Percentiles rank a stretch among this genome's conserved stretches.
Conservation (phyloP, 2,888 invertebrate genomes). For the Clanis bilineata region DNA sequence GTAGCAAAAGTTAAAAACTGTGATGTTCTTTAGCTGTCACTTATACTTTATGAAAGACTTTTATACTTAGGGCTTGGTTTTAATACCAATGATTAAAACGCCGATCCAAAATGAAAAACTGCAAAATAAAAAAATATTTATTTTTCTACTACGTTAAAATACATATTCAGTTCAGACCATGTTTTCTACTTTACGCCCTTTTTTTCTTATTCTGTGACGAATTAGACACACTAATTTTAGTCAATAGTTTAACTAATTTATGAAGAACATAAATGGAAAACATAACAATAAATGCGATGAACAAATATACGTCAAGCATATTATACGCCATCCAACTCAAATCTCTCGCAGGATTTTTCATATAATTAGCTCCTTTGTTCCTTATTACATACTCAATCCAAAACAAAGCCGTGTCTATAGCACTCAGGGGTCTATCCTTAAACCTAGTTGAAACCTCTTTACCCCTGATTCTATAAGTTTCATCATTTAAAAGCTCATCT, state of each 20-base stretch:
- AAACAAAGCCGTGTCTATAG: constrained; percentile 75
- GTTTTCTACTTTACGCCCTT: constrained; percentile 20
- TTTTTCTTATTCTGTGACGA: constrained; percentile 19
- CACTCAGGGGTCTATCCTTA: constrained; percentile 77
- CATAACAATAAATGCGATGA: constrained; percentile 38
- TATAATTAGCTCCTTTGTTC: constrained; percentile 75
- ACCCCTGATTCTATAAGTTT: constrained; percentile 54
- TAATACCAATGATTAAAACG: too few species aligned
- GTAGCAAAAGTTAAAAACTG: too few species aligned
- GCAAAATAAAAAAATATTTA: too few species aligned
- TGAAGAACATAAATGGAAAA: constrained; percentile 22
- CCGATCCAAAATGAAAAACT: too few species aligned
- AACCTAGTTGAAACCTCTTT: constrained; percentile 67
- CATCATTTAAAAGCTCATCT: constrained; percentile 61
- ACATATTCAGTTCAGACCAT: too few species aligned
- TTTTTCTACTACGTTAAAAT: not conserved
- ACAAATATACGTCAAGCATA: constrained; percentile 70
- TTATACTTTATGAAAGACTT: too few species aligned
- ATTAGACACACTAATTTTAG: not conserved
- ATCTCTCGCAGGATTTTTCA: constrained; percentile 73
- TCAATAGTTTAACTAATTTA: constrained; percentile 27
- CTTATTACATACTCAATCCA: constrained; percentile 83
- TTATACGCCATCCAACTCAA: constrained; percentile 64
- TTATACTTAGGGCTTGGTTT: too few species aligned
- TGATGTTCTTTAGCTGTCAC: too few species aligned